Conservation (phyloP, 2,113 vertebrate species). For the Periophthalmus modestus region DNA sequence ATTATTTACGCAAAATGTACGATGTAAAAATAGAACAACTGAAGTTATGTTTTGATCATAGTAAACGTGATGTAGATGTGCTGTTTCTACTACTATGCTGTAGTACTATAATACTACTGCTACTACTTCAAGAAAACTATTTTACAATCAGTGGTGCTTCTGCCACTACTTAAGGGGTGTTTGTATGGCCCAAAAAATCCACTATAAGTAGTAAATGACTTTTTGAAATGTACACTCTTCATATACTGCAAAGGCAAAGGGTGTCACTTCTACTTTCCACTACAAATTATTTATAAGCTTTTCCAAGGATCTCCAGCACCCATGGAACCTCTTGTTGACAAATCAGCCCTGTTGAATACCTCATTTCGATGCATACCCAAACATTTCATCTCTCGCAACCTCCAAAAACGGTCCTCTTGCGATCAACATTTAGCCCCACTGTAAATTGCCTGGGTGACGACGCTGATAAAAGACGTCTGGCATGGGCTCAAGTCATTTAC, state of each 20-base stretch:
- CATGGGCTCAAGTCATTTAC: slow-evolving; percentile 62
- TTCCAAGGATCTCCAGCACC: slow-evolving; percentile 2
- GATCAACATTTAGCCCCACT: slow-evolving; percentile 42
- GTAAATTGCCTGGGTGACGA: slow-evolving; percentile 60
- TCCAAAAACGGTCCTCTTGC: slow-evolving; percentile 16
- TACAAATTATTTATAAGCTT: not conserved
- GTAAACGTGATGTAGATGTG: not conserved
- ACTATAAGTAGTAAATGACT: not conserved
- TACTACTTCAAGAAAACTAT: no score
- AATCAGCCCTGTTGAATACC: slow-evolving; percentile 5
- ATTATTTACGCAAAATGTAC: not conserved
- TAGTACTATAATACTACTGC: no score
- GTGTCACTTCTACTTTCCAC: not conserved
- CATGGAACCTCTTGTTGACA: slow-evolving; percentile 2
- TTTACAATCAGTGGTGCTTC: no score
- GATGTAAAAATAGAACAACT: not conserved
- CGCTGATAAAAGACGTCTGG: slow-evolving; percentile 64
- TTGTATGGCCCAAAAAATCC: not conserved
- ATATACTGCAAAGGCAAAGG: not conserved
- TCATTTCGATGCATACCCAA: not conserved
- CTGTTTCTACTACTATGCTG: no score
- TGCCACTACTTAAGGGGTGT: no score
- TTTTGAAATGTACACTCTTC: not conserved
- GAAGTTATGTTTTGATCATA: not conserved
- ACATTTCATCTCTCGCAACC: slow-evolving; percentile 9